These are phyloP conservation scores for Cacatua alba DNA, from an alignment of 2,113 vertebrate genomes.

Conservation along the genomic window DNA sequence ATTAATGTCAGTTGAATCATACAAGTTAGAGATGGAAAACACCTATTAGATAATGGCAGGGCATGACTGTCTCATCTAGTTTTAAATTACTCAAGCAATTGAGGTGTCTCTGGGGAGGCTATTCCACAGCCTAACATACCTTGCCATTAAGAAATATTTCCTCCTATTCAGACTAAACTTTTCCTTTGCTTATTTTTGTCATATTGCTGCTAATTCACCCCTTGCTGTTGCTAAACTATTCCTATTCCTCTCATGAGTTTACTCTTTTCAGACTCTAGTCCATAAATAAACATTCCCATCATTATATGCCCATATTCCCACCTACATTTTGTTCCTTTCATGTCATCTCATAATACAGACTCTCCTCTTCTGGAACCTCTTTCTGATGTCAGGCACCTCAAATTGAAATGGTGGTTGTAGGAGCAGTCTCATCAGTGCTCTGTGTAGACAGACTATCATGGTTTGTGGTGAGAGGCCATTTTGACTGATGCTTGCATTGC, in stretches of 20 bases:
- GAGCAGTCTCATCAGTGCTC: not conserved
- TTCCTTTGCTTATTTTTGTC: conserved; percentile 1
- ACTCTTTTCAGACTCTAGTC: not conserved
- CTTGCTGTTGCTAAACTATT: not conserved
- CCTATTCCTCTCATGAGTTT: not conserved
- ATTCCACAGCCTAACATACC: not conserved
- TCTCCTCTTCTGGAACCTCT: not conserved
- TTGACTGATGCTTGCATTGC: not conserved
- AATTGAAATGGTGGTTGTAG: not conserved
- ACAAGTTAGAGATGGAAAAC: conserved; percentile 14
- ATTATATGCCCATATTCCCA: not conserved
- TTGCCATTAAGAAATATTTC: conserved; percentile 46
- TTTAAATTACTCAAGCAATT: conserved; percentile 46
- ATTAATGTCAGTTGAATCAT: conserved; percentile 14
- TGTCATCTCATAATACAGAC: not conserved
- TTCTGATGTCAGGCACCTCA: not conserved
- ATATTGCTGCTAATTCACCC: not conserved
- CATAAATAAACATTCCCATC: not conserved
- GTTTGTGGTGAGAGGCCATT: not conserved
- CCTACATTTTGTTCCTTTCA: not conserved
- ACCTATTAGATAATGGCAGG: conserved; percentile 42
- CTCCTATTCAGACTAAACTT: conserved; percentile 17
- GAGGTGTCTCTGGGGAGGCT: conserved; percentile 17
- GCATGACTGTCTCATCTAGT: conserved; percentile 20
- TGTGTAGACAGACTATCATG: not conserved